These are phyloP conservation scores for Dryomyza anilis DNA, from an alignment of 2,888 invertebrate genomes.

Conservation along the genomic window DNA sequence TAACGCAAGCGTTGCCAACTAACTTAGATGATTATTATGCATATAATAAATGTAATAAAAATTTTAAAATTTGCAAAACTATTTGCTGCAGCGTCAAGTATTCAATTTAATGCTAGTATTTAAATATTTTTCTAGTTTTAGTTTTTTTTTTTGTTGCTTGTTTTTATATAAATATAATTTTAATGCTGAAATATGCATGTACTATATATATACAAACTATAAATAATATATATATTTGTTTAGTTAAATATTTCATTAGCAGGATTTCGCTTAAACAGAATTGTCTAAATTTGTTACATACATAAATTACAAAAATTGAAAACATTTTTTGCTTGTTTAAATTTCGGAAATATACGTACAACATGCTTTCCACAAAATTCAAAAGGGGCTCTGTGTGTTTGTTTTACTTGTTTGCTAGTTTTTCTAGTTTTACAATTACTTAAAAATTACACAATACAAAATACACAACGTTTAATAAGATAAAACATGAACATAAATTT, in stretches of 20 bases:
- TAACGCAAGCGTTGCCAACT: slow-evolving; percentile 5
- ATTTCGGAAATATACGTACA: slow-evolving; percentile 25
- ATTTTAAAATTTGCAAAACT: slow-evolving; percentile 29
- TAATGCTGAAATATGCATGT: not conserved
- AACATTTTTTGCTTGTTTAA: not conserved
- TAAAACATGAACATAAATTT: slow-evolving; percentile 15
- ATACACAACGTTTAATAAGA: slow-evolving; percentile 18
- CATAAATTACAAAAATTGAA: not conserved
- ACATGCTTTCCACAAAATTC: slow-evolving; percentile 25
- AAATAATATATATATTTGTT: slow-evolving; percentile 1
- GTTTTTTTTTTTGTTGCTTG: not conserved
- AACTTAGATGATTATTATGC: slow-evolving; percentile 11
- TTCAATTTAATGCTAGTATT: slow-evolving; percentile 23
- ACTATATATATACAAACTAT: slow-evolving; percentile 13
- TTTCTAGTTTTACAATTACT: slow-evolving; percentile 26
- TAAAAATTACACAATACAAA: slow-evolving; percentile 11
- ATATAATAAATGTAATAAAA: not conserved
- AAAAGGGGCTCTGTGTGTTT: not conserved
- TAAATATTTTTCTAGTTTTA: not conserved
- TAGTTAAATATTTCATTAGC: not conserved
- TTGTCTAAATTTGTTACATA: slow-evolving; percentile 7
- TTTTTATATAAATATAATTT: too few relatives aligned
- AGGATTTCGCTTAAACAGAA: slow-evolving; percentile 2
- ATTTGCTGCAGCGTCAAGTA: slow-evolving; percentile 13
- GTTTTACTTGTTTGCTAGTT: not conserved